Conservation (phyloP, 2,113 vertebrate species). For the Rafetus swinhoei region DNA sequence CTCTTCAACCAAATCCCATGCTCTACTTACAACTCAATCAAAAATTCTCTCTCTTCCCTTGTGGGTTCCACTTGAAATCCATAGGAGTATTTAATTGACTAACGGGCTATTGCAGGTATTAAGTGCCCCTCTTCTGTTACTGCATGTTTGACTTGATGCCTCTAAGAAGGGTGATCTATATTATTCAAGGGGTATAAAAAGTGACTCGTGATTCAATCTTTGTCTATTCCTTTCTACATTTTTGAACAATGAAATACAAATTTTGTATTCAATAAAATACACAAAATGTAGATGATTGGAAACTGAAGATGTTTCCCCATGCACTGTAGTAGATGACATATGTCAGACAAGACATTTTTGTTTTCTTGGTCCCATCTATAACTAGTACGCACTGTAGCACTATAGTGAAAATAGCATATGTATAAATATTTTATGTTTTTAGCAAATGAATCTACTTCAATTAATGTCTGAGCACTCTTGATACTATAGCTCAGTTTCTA, state of each 20-base stretch:
- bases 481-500: background rate
- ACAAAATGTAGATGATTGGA: background rate
- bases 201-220: background rate
- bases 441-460: background rate
- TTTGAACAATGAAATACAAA: background rate
- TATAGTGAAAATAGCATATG: background rate
- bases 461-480: background rate
- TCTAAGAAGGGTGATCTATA: background rate
- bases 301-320: background rate
- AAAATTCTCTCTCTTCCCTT: background rate
- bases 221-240: background rate
- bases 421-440: fast-evolving
- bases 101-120: background rate
- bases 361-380: background rate
- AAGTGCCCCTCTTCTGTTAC: background rate
- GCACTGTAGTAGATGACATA: background rate
- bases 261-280: background rate
- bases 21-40: background rate
- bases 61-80: background rate
- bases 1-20: too few species aligned
- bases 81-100: background rate
- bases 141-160: background rate
- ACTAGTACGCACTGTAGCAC: background rate
- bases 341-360: background rate
- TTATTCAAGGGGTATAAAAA: background rate